These are phyloP conservation scores for Aeoliscus strigatus DNA, from an alignment of 2,797 vertebrate species.

Conservation along the genomic window DNA sequence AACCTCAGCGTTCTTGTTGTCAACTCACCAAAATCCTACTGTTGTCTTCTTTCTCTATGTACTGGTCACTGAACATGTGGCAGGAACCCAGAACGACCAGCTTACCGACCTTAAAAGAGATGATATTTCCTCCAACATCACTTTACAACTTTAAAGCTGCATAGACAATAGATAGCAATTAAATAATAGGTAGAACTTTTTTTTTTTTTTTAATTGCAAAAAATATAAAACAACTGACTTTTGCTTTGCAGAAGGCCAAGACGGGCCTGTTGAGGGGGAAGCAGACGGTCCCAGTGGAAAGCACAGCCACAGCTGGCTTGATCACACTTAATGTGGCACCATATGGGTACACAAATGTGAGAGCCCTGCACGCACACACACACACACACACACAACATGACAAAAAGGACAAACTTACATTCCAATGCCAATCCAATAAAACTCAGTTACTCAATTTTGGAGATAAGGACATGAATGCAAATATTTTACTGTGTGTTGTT, in stretches of 20 bases:
- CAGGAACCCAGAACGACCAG: conserved; percentile 92
- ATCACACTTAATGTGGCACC: conserved; percentile 92
- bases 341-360: conserved; percentile 92
- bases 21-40: conserved; percentile 92
- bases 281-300: conserved; percentile 93
- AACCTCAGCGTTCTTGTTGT: too few relatives aligned
- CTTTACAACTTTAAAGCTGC: neutral
- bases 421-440: too few relatives aligned
- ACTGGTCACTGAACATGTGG: conserved; percentile 97
- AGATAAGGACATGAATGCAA: neutral
- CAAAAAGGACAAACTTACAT: too few relatives aligned
- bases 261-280: conserved; percentile 94
- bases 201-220: too few relatives aligned
- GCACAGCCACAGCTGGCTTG: conserved; percentile 87
- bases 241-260: conserved; percentile 86
- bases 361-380: conserved; percentile 81
- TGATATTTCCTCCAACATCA: conserved; percentile 10
- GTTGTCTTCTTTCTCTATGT: conserved; percentile 98
- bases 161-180: too few relatives aligned
- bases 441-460: too few relatives aligned
- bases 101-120: too few relatives aligned
- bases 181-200: too few relatives aligned
- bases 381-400: too few relatives aligned
- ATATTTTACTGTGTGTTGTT: conserved; percentile 81
- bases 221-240: conserved; percentile 79